Base-by-base conservation (phyloP, 37 sponge, comb jelly and placozoan species). In the Spongilla lacustris region DNA sequence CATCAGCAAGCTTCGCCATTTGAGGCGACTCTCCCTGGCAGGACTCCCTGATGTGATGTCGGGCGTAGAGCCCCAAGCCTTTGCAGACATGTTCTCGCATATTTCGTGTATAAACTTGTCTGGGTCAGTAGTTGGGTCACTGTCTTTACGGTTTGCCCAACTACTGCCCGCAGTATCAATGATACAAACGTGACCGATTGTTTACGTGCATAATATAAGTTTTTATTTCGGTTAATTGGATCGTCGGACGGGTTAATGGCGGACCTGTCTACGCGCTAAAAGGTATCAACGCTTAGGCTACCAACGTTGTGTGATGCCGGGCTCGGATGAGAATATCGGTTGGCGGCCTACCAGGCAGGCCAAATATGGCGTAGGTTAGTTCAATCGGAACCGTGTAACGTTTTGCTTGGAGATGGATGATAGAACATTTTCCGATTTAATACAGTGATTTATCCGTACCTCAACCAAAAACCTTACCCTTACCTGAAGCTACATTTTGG, bases 341-440 rank as follows among this genome's bases (percentile, higher is more conserved):
- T 95, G 95, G 95, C 77, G 83, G 30, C 95, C 95, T 22, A 92
- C 95, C 25, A 86, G 74, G 23, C 87, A 81, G 69, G 95, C 95
- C n/a, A 95, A 95, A 58, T 87, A 82, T 72, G 95, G 95, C 24
- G 90, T 92, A 11, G 95, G 95, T 95, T 23, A 86, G 93, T 86
- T 4, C 24, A 13, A 36, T 35, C 50, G 49, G 28, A n/a, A 79
- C 5, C 67, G 31, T 50, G 25, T 30, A 32, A 72, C 21, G 46
- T 38, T 6, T 14, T 4, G 12, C 27, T n/a, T 50, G 67, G 12
- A 76, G 38, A 27, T 27, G 29, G 23, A 36, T 34, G 10, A 29
- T 67, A 36, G 26, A 35, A 32, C 35, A 10, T 84, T 25, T 3
- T 41, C 41, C 41, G 41, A 41, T 41, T n/a, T n/a, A n/a, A n/a